Base-by-base conservation (phyloP, 2,113 vertebrate genomes). In the Anthoscopus minutus region DNA sequence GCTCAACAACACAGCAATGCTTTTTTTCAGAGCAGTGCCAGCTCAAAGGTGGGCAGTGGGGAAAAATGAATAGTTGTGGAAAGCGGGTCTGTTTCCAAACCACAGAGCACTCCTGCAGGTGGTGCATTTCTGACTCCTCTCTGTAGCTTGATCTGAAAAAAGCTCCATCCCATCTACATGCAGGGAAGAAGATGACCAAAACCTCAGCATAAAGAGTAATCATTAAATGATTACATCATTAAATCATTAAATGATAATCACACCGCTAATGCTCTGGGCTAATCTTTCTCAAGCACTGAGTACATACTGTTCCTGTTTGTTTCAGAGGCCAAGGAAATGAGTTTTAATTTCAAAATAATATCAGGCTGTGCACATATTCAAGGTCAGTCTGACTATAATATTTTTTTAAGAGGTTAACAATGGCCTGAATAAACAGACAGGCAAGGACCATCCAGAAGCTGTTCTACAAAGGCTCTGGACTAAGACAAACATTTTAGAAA, bases 291-390 rank as follows among this genome's bases (percentile, higher is more conserved):
- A 70, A 78, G 67, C 44, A 45, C 51, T 21, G 15, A 78, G 60
- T 8, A 54, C 0, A 1, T 2, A 35, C 40, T 0, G 0, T 35
- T 66, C n/a, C 64, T 82, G 42, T 16, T 78, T 56, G 54, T 25
- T 89, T 91, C 35, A 81, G 14, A 70, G 23, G 69, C n/a, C 33
- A 58, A 76, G 72, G 42, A 76, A 88, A 60, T 1, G 5, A 89
- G 25, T 57, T 15, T 33, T 86, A 58, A 51, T n/a, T 65, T 86
- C 71, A 80, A 42, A 84, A 74, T 35, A 81, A 74, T 81, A 86
- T 38, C 24, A 35, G 35, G 11, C 53, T 83, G 40, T 18, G 30
- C 56, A 21, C 5, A 47, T n/a, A 67, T 31, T 50, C 30, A 78
- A 77, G 69, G 61, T 45, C 33, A 87, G 27, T 30, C 23, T 40